These are phyloP conservation scores for Carassius carassius DNA, from an alignment of 2,113 vertebrate species.

Conservation along the genomic window DNA sequence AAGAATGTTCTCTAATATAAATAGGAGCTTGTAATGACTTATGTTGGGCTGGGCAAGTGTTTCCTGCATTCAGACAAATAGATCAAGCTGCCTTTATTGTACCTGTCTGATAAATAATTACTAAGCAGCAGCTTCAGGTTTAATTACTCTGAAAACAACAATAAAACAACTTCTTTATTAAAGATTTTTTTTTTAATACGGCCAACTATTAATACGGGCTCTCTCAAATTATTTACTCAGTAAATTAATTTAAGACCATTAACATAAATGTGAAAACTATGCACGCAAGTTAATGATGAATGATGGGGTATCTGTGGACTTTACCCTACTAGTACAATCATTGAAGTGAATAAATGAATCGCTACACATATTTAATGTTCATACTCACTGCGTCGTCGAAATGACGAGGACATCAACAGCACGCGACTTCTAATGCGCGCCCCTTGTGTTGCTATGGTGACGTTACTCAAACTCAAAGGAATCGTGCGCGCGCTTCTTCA, in stretches of 20 bases:
- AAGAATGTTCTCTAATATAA: too few relatives aligned
- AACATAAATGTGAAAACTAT: neutral
- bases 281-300: neutral
- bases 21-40: too few relatives aligned
- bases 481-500: neutral
- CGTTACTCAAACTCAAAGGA: neutral
- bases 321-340: neutral
- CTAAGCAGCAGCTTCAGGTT: too few relatives aligned
- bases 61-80: too few relatives aligned
- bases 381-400: neutral
- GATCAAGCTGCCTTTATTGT: too few relatives aligned
- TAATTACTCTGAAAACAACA: too few relatives aligned
- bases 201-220: neutral
- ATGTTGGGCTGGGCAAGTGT: too few relatives aligned
- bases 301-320: neutral
- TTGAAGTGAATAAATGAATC: neutral
- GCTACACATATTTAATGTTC: neutral
- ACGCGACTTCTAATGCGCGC: neutral
- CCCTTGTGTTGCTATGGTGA: neutral
- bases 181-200: too few relatives aligned
- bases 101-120: too few relatives aligned
- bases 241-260: too few relatives aligned
- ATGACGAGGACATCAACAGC: neutral
- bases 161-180: too few relatives aligned
- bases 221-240: neutral